These are phyloP conservation scores for Drosophila quinaria DNA, from an alignment of 2,888 invertebrate species.

Conservation along the genomic window DNA sequence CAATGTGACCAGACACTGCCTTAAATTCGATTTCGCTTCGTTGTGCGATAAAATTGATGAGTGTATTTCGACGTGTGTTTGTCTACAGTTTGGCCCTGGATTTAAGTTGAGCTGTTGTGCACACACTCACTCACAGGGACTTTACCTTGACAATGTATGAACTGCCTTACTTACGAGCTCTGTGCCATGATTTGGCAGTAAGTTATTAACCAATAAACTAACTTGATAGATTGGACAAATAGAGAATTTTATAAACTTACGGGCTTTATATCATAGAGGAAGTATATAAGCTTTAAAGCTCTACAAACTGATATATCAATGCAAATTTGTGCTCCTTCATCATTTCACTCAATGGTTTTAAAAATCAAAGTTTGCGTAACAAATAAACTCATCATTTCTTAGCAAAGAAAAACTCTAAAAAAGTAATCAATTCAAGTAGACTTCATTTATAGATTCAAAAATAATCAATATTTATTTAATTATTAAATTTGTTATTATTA, in stretches of 20 bases:
- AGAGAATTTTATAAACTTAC: conserved; percentile 19
- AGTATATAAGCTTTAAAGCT: background rate
- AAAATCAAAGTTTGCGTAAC: background rate
- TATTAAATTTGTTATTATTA: too few relatives aligned
- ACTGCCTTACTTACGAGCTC: conserved; percentile 34
- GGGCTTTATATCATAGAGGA: background rate
- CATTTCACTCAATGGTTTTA: background rate
- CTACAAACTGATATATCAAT: background rate
- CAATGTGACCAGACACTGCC: conserved; percentile 63
- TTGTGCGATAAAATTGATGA: conserved; percentile 60
- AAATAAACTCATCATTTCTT: background rate
- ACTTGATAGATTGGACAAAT: conserved; percentile 48
- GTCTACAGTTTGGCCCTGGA: conserved; percentile 52
- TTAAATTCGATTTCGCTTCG: conserved; percentile 20
- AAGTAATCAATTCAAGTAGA: too few relatives aligned
- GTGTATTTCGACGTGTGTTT: conserved; percentile 39
- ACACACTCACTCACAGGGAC: conserved; percentile 11
- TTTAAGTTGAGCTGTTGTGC: conserved; percentile 64
- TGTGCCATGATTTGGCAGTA: conserved; percentile 27
- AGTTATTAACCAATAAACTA: conserved; percentile 45
- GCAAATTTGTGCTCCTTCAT: background rate
- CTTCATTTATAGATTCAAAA: too few relatives aligned
- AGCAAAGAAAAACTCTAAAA: background rate
- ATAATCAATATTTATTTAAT: too few relatives aligned
- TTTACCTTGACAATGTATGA: conserved; percentile 50